Base-by-base conservation (phyloP, 2,113 vertebrate genomes). In the Cynocephalus volans region DNA sequence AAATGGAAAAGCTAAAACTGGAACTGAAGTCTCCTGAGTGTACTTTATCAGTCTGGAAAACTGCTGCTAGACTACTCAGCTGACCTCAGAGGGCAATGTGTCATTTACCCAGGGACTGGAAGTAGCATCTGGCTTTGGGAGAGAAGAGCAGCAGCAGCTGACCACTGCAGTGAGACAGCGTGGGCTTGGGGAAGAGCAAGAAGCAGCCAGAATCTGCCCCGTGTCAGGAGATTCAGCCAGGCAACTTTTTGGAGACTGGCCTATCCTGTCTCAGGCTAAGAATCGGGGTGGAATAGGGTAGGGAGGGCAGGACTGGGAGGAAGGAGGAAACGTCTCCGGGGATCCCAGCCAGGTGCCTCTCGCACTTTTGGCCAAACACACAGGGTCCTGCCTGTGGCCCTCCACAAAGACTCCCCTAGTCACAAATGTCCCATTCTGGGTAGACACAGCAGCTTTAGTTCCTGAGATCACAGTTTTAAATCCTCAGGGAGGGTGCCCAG, bases 111-210 rank as follows among this genome's bases (percentile, higher is more conserved):
- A 8, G 33, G 15, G 10, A 52, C 79, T 72, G 72, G 73, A 65
- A 36, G 60, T 13, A 31, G 33, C 54, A 2, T 24, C 15, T n/a
- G 72, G 83, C 75, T 87, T 83, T 17, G 33, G 56, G 24, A 60
- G 41, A 0, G 17, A 3, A 52, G 6, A 41, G 26, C 17, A 52
- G 24, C 6, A 6, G 70, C 13, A 28, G 60, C 24, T 33, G 54
- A 77, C 3, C 0, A 0, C 11, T 6, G 28, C 0, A 41, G 36
- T 1, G 7, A 70, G 76, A 58, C 17, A 11, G 3, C 19, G 48
- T 18, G 18, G 77, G 54, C 41, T 48, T 52, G 7, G 4, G 31
- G 60, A 67, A 72, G 41, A 19, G 76, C 21, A 28, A 26, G 89
- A 58, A 84, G 70, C 70, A 80, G 10, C 45, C 52, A 69, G 62